A percentile compares a stretch with the other conserved stretches of the same genome.
These are phyloP conservation scores for Chamaedrilus cognettii DNA, from an alignment of 2,888 invertebrate genomes.

Conservation along the genomic window DNA sequence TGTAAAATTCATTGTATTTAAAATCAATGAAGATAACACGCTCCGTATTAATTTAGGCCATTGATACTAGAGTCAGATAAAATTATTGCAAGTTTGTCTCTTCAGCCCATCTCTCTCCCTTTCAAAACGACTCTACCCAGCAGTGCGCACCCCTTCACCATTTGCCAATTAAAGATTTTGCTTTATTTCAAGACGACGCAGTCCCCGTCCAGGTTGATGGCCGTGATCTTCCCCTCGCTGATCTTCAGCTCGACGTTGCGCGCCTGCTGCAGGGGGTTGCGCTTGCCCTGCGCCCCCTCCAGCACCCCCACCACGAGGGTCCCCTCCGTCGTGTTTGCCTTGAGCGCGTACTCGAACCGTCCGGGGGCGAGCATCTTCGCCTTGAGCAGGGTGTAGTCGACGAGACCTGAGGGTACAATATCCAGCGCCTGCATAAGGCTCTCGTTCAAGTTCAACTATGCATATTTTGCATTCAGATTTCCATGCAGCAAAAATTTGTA, in stretches of 20 bases:
- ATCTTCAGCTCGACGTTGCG: constrained; percentile 18
- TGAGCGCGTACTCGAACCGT: constrained; percentile 13
- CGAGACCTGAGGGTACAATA: constrained; percentile 14
- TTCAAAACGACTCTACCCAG: no score
- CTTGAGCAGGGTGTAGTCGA: constrained; percentile 12
- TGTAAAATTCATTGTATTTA: no score
- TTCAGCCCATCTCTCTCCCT: no score
- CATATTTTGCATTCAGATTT: background rate
- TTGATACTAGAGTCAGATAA: no score
- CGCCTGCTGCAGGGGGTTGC: constrained; percentile 15
- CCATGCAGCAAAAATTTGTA: background rate
- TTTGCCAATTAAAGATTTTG: no score
- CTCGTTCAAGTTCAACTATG: background rate
- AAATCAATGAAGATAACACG: no score
- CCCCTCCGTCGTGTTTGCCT: constrained; percentile 10
- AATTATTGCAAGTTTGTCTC: no score
- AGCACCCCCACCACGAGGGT: background rate
- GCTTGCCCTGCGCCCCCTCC: constrained; percentile 18
- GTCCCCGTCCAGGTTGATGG: constrained; percentile 14
- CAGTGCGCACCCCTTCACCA: no score
- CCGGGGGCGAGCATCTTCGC: constrained; percentile 1
- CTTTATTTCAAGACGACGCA: constrained; percentile 10
- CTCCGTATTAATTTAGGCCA: no score
- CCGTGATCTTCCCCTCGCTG: constrained; percentile 8
- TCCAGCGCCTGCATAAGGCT: background rate